phyloP scores from a whole-genome alignment of 35 echinoderm and acorn worm species.

The Acanthaster planci region DNA sequence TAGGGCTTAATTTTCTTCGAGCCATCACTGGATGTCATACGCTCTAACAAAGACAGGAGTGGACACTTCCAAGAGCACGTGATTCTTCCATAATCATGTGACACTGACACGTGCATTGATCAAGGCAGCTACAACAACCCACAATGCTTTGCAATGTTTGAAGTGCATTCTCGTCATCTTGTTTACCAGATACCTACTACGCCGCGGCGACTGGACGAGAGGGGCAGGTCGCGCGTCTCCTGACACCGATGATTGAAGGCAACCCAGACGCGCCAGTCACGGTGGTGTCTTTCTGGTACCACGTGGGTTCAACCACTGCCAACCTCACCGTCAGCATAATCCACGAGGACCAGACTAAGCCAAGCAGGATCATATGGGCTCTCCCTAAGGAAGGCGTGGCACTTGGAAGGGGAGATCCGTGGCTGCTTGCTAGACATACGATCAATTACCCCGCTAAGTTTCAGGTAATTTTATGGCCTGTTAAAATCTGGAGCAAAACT shows the following conservation, averaged over 20 bases:
- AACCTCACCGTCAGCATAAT: background rate
- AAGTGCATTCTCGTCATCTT: no score
- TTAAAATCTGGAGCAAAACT: no score
- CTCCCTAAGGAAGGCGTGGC: background rate
- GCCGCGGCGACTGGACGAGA: background rate
- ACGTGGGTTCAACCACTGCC: background rate
- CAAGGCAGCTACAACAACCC: no score
- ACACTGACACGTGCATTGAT: no score
- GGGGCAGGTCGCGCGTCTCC: background rate
- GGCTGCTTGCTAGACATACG: background rate
- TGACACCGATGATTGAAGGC: background rate
- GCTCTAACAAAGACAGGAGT: no score
- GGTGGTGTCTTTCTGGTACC: background rate
- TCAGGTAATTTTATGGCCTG: no score
- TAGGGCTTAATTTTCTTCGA: no score
- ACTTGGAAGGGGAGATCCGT: background rate
- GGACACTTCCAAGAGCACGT: no score
- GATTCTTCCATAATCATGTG: no score
- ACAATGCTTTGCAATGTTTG: no score
- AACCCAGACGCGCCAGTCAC: background rate
- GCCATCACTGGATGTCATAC: no score
- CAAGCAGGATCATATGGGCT: background rate
- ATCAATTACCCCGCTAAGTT: slow-evolving; percentile 3
- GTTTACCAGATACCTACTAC: background rate
- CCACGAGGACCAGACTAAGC: background rate